These are phyloP conservation scores for Hyalella azteca DNA, from an alignment of 2,888 invertebrate genomes.

Conservation along the genomic window DNA sequence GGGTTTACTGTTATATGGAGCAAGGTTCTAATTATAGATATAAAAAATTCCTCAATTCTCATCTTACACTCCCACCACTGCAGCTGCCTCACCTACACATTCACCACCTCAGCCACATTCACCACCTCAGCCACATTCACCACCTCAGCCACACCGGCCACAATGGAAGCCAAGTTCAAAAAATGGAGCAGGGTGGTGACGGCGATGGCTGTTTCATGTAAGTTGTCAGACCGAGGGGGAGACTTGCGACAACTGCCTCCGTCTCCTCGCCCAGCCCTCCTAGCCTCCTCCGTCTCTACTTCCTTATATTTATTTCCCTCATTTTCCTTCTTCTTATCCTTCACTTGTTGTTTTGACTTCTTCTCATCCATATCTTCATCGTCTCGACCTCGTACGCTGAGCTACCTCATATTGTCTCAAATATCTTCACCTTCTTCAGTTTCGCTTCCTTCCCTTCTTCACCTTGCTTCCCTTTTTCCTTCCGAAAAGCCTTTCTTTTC, in stretches of 20 bases:
- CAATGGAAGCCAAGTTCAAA: conserved; percentile 33
- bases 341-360: not conserved
- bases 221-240: not conserved
- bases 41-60: too few relatives aligned
- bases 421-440: not conserved
- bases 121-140: not conserved
- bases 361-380: not conserved
- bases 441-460: not conserved
- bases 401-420: too few relatives aligned
- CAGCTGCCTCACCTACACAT: not conserved
- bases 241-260: conserved; percentile 10
- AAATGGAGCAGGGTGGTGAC: not conserved
- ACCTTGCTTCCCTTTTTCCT: not conserved
- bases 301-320: not conserved
- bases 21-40: too few relatives aligned
- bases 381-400: too few relatives aligned
- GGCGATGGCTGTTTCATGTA: not conserved
- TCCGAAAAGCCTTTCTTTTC: not conserved
- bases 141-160: not conserved
- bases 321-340: not conserved
- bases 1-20: too few relatives aligned
- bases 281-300: not conserved
- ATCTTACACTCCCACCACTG: not conserved
- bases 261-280: not conserved
- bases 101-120: not conserved